Evolutionary conservation across 2,797 vertebrate species (phyloP), one percentile per base, ranked within the genome.

Genomic region (Eurystomus glaucurus): DNA sequence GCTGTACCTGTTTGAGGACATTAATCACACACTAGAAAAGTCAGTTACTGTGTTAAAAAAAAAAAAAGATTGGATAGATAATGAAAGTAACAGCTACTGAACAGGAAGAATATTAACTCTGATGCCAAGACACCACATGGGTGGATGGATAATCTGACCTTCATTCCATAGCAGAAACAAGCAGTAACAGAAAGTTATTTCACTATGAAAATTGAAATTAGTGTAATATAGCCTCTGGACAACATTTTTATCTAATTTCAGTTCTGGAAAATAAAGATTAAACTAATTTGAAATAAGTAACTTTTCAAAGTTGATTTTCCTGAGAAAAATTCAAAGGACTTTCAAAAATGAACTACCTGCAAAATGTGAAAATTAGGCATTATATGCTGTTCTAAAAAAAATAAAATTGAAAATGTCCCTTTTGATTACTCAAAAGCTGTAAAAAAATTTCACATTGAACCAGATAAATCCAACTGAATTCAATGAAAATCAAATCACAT

Each of bases 11-110:
- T 57, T 94, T 82, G 70, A 93, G 69, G 43, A 55, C 82, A 91
- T 95, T 93, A 96, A 95, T 96, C 93, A 91, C 81, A 85, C 21
- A 31, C 64, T 22, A 65, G 51, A 91, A 91, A 94, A 94, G n/a
- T 54, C 81, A 82, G 94, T 66, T 89, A 95, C 60, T 77, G n/a
- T 76, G 71, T 62, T 92, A 64, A 43, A 29, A 62, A 26, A 70
- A 70, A 90, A 48, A 88, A 74, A 65, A 45, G 54, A 90, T 20
- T 82, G 29, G 39, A 14, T 37, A 83, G 55, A 93, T 88, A 90
- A 90, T 93, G 51, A 87, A 91, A 31, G 70, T 62, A 85, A 70
- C 41, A 82, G 26, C 29, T 55, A 62, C 28, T 19, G 61, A 94
- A 70, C n/a, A 88, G 11, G 12, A 93, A 54, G 43, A 94, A 51